Percentiles rank a stretch among this genome's conserved stretches.
phyloP scores from a whole-genome alignment of 2,888 invertebrate species.

The Xestobium rufovillosum region DNA sequence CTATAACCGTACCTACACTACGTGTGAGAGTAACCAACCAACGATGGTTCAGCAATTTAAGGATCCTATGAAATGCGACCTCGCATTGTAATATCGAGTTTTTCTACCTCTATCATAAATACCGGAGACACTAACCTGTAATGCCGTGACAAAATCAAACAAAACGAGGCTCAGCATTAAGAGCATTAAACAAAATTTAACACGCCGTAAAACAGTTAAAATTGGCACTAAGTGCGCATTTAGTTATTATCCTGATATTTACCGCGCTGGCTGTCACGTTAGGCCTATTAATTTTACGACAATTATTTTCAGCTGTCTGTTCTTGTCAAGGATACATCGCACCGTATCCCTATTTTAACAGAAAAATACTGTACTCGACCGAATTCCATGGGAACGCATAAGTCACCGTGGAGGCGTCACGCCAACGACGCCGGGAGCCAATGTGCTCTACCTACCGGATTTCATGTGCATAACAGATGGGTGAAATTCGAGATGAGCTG shows the following conservation, averaged over 20 bases:
- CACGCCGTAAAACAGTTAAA: slow-evolving; percentile 32
- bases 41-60: too few species aligned
- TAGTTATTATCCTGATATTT: slow-evolving; percentile 34
- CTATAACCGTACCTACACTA: too few species aligned
- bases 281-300: slow-evolving; percentile 33
- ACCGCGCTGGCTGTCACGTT: slow-evolving; percentile 28
- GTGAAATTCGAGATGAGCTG: too few species aligned
- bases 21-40: too few species aligned
- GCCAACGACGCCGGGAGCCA: background rate
- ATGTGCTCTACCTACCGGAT: background rate
- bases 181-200: too few species aligned
- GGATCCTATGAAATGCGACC: too few species aligned
- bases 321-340: slow-evolving; percentile 7
- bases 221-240: slow-evolving; percentile 32
- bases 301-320: slow-evolving; percentile 33
- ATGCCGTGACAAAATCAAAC: too few species aligned
- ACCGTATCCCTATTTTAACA: background rate
- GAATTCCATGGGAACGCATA: slow-evolving; percentile 19
- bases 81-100: too few species aligned
- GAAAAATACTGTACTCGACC: slow-evolving; percentile 1
- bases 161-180: too few species aligned
- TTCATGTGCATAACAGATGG: background rate
- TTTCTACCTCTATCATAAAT: too few species aligned
- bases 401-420: slow-evolving; percentile 14
- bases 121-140: too few species aligned